Percentiles rank a stretch among this genome's conserved stretches.
Conservation (phyloP, 2,113 vertebrate species). For the Eulacestoma nigropectus region DNA sequence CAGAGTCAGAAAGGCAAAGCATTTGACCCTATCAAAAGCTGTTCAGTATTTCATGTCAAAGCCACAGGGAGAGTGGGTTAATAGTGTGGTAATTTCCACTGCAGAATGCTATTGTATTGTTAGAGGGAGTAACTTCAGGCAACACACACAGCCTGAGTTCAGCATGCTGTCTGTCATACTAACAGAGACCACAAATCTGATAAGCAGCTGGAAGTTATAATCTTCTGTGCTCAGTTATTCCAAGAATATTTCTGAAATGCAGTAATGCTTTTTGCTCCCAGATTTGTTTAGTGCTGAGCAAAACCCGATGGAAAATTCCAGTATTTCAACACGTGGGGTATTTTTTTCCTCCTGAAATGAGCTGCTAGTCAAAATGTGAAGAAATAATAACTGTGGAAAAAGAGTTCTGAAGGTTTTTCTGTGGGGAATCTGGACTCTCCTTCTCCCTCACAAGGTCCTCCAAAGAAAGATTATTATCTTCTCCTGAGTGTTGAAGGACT, state of each 20-base stretch:
- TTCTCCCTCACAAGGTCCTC: background rate
- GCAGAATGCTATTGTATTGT: background rate
- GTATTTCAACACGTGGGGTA: background rate
- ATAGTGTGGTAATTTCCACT: background rate
- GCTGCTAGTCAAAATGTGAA: background rate
- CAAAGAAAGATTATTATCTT: background rate
- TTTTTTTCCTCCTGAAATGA: background rate
- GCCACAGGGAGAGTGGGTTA: background rate
- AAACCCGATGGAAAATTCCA: background rate
- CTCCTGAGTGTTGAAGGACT: background rate
- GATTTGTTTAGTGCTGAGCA: background rate
- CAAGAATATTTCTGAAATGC: slow-evolving; percentile 12
- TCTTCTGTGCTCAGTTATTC: background rate
- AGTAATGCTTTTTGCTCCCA: background rate
- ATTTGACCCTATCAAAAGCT: background rate
- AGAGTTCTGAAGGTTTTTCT: background rate
- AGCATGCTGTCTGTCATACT: background rate
- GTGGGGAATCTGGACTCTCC: background rate
- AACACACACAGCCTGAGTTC: background rate
- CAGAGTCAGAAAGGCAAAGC: background rate
- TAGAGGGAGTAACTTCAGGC: background rate
- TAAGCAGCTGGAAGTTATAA: background rate
- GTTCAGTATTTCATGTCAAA: background rate
- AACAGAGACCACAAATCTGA: background rate
- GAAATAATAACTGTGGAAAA: background rate